Evolutionary conservation across 2,888 invertebrate species (phyloP).

Genomic region (Agapostemon virescens): DNA sequence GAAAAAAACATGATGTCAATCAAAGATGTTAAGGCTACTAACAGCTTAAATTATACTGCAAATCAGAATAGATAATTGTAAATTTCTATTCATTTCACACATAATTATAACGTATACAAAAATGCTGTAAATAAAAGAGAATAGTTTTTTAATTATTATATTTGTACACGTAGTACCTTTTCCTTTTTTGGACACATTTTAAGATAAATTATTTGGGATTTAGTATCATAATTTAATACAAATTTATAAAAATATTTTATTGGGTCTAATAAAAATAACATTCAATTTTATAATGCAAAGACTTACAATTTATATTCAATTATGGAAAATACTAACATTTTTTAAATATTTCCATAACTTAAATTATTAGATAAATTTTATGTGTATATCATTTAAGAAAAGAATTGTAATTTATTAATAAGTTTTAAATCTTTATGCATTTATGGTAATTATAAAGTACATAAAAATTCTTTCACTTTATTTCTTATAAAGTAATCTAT

Average conservation of each 20-base stretch:
- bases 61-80: conserved; percentile 50
- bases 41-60: conserved; percentile 35
- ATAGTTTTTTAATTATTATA: conserved; percentile 57
- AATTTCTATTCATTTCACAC: conserved; percentile 30
- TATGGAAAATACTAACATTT: background rate
- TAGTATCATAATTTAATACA: background rate
- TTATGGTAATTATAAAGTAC: background rate
- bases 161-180: conserved; percentile 3
- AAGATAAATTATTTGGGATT: background rate
- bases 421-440: background rate
- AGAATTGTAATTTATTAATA: background rate
- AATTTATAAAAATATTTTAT: conserved; percentile 10
- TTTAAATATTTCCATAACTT: conserved; percentile 12
- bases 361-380: background rate
- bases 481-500: background rate
- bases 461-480: background rate
- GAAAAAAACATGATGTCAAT: conserved; percentile 8
- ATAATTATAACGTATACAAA: conserved; percentile 36
- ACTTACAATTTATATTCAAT: conserved; percentile 12
- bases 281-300: background rate
- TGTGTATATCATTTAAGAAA: no score
- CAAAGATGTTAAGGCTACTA: conserved; percentile 20
- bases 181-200: background rate
- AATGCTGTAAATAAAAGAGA: conserved; percentile 59
- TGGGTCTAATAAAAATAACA: background rate